Conservation (phyloP, 2,888 invertebrate species). For the Stegana nigrithorax region DNA sequence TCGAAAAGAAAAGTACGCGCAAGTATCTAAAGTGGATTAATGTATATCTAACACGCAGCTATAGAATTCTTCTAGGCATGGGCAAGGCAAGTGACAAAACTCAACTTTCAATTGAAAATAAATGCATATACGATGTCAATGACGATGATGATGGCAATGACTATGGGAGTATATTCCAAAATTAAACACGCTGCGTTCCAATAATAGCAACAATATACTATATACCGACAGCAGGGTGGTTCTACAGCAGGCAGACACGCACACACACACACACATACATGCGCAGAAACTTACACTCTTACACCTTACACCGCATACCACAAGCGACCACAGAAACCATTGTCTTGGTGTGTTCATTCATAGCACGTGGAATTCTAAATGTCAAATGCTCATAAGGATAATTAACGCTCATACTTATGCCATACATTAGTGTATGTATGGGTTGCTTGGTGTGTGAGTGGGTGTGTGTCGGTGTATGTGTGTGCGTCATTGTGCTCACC, state of each 20-base stretch:
- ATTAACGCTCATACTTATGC: neutral
- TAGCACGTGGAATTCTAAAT: constrained; percentile 5
- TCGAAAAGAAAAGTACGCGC: neutral
- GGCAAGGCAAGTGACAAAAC: no score
- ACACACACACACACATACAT: neutral
- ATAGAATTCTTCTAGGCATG: no score
- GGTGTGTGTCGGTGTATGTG: no score
- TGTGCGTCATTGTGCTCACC: no score
- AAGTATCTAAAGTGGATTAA: neutral
- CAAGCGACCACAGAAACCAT: neutral
- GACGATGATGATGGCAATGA: neutral
- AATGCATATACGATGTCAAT: neutral
- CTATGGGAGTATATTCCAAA: neutral
- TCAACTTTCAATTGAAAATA: neutral
- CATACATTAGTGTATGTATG: no score
- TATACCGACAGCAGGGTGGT: no score
- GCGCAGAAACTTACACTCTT: no score
- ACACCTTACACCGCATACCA: neutral
- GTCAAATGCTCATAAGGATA: constrained; percentile 1
- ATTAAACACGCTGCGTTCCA: no score
- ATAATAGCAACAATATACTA: no score
- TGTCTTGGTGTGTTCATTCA: neutral
- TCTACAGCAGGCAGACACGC: no score
- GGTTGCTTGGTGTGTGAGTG: no score
- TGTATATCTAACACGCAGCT: neutral